Evolutionary conservation across 2,888 invertebrate species (phyloP).

Genomic region (Dicyrtoma fusca): DNA sequence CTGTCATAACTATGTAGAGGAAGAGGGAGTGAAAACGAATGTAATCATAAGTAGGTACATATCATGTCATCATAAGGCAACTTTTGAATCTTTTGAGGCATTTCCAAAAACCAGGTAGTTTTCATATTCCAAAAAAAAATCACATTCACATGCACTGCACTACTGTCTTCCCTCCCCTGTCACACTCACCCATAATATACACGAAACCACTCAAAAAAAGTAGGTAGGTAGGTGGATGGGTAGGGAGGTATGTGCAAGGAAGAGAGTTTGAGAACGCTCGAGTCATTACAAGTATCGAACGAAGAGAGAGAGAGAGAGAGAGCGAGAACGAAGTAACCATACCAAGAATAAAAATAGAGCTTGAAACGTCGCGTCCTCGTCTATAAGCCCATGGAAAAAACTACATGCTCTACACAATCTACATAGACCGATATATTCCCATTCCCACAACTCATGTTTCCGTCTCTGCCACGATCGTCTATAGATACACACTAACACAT

Average conservation of each 20-base stretch:
- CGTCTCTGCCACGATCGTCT: no score
- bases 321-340: neutral
- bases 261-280: neutral
- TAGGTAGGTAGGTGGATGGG: neutral
- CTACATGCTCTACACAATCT: no score
- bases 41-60: conserved; percentile 17
- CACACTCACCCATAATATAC: conserved; percentile 1
- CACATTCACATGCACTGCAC: neutral
- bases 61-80: neutral
- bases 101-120: neutral
- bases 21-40: conserved; percentile 41
- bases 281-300: neutral
- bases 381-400: neutral
- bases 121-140: no score
- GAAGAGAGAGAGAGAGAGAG: neutral
- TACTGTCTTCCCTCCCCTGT: neutral
- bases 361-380: neutral
- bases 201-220: neutral
- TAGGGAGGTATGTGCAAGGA: neutral
- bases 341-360: conserved; percentile 3
- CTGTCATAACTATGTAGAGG: conserved; percentile 52
- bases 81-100: neutral
- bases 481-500: no score
- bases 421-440: neutral
- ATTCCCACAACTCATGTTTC: neutral